phyloP scores from a whole-genome alignment of 2,113 vertebrate species.

The Bubo scandiacus region DNA sequence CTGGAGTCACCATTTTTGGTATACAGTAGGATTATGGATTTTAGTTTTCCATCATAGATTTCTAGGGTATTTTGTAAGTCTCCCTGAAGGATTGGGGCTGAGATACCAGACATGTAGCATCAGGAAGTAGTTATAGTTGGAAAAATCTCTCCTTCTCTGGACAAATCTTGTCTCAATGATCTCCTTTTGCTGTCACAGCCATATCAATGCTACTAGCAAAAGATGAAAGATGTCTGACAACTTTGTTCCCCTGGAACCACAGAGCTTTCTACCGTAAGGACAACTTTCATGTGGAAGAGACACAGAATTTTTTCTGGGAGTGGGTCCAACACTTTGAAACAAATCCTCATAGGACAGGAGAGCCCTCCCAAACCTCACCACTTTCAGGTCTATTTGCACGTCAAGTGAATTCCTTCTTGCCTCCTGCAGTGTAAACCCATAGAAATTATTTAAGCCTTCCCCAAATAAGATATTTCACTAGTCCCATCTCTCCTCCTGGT shows the following conservation, averaged over 20 bases:
- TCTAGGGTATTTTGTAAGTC: conserved; percentile 25
- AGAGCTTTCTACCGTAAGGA: conserved; percentile 34
- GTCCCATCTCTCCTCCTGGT: not conserved
- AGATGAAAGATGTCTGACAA: conserved; percentile 53
- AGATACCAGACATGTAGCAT: conserved; percentile 8
- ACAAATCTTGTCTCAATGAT: conserved; percentile 30
- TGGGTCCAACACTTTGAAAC: conserved; percentile 55
- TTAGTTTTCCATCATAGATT: conserved; percentile 6
- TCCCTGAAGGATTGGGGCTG: not conserved
- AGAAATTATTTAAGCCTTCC: conserved; percentile 27
- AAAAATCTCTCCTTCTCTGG: conserved; percentile 26
- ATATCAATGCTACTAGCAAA: conserved; percentile 3
- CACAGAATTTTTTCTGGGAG: conserved; percentile 35
- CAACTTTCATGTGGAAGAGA: conserved; percentile 51
- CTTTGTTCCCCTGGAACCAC: conserved; percentile 50
- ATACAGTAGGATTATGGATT: not conserved
- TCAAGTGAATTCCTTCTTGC: conserved; percentile 41
- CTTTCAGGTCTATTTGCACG: not conserved
- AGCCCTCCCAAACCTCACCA: conserved; percentile 31
- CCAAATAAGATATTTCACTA: conserved; percentile 10
- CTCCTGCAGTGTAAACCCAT: not conserved
- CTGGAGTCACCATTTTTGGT: not conserved
- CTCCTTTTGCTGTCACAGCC: conserved; percentile 50
- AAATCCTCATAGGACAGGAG: conserved; percentile 26
- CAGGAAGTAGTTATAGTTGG: conserved; percentile 42